phyloP scores from a whole-genome alignment of 64 coral and sea anemone genomes.

The Montipora foliosa region DNA sequence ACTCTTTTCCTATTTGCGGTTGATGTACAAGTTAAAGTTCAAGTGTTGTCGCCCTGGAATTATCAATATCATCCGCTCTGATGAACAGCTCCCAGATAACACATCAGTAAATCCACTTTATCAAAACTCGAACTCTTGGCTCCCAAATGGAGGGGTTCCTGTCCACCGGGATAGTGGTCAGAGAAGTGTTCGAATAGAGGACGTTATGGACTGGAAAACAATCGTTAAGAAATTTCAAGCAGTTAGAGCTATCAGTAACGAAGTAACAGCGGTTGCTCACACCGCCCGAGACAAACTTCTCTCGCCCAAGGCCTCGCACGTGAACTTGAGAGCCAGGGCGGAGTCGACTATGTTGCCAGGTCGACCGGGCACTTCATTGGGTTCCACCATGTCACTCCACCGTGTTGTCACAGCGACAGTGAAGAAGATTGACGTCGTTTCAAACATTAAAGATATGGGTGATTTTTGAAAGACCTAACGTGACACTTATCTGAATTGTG shows the following conservation, averaged over 20 bases:
- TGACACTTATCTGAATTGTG: too few relatives aligned
- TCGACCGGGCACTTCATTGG: constrained; percentile 46
- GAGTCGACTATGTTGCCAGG: constrained; percentile 25
- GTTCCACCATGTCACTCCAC: constrained; percentile 70
- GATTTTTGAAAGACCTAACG: neutral
- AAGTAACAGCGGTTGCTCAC: neutral
- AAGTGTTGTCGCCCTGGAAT: constrained; percentile 91
- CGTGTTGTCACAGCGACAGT: constrained; percentile 68
- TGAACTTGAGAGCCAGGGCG: constrained; percentile 17
- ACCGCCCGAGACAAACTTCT: neutral
- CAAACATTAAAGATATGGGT: constrained; percentile 55
- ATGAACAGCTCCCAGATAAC: constrained; percentile 70
- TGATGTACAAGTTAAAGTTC: constrained; percentile 80
- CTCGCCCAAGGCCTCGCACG: neutral
- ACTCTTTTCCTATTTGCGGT: constrained; percentile 73
- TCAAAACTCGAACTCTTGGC: constrained; percentile 43
- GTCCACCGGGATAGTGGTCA: constrained; percentile 9
- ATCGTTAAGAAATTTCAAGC: constrained; percentile 60
- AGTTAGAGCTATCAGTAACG: neutral
- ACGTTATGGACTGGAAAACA: constrained; percentile 69
- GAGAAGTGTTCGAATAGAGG: constrained; percentile 49
- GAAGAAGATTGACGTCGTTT: constrained; percentile 61
- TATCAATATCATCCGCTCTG: constrained; percentile 86
- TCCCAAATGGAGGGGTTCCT: constrained; percentile 17
- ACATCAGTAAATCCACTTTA: constrained; percentile 41